Percentiles rank a stretch among this genome's conserved stretches.
Evolutionary conservation across 2,888 invertebrate genomes (phyloP).

Genomic region (Drosophila pseudotalamancana): DNA sequence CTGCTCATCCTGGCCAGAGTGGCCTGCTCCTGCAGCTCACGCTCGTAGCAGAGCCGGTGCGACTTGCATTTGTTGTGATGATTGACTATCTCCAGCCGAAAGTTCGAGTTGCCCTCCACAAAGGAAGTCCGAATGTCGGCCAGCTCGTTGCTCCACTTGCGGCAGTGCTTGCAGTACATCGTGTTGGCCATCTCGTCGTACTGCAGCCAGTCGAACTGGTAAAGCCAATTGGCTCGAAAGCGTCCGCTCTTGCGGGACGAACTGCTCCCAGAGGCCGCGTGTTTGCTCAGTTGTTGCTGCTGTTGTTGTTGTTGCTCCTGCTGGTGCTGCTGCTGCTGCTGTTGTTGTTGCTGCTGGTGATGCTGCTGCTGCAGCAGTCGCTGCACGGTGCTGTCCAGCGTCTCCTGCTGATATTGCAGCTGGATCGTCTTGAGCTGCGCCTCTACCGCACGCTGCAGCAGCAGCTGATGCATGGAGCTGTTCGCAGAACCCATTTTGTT

Average conservation of each 20-base stretch:
- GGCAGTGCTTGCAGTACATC: slow-evolving; percentile 90
- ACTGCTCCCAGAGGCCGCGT: too few relatives aligned
- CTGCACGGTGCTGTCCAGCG: slow-evolving; percentile 65
- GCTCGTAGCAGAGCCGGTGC: slow-evolving; percentile 88
- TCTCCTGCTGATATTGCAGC: slow-evolving; percentile 75
- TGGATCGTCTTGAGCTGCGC: slow-evolving; percentile 78
- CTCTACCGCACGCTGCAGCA: slow-evolving; percentile 79
- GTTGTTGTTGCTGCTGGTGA: slow-evolving; percentile 82
- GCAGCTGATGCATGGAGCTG: slow-evolving; percentile 68
- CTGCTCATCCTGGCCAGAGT: slow-evolving; percentile 11
- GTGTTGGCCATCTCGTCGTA: slow-evolving; percentile 88
- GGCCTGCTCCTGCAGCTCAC: slow-evolving; percentile 82
- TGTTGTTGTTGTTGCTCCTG: slow-evolving; percentile 49
- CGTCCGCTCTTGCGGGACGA: slow-evolving; percentile 87
- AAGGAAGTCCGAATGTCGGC: slow-evolving; percentile 91
- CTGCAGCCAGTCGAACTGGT: slow-evolving; percentile 89
- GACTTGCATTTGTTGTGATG: slow-evolving; percentile 92
- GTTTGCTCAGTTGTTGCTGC: slow-evolving; percentile 21
- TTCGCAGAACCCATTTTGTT: slow-evolving; percentile 23
- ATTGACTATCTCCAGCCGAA: slow-evolving; percentile 91
- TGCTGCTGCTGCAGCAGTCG: slow-evolving; percentile 80
- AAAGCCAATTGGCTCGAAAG: slow-evolving; percentile 89
- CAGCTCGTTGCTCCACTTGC: slow-evolving; percentile 89
- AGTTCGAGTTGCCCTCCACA: slow-evolving; percentile 91
- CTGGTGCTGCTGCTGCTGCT: slow-evolving; percentile 86